Conservation (phyloP, 2,797 vertebrate species). For the Hemibagrus guttatus region DNA sequence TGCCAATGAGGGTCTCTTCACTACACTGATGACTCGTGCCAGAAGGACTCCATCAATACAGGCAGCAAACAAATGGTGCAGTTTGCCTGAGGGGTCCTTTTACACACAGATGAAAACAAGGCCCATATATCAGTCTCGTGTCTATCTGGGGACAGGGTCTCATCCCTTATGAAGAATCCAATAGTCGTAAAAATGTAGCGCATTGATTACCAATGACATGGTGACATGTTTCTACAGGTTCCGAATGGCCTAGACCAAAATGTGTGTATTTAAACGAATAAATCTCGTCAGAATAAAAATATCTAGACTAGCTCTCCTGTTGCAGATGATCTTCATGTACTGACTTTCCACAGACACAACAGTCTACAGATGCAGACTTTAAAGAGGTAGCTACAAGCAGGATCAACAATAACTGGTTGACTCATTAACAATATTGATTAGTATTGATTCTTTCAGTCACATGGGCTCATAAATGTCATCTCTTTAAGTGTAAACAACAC, state of each 20-base stretch:
- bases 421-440: constrained; percentile 49
- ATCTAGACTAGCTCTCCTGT: background rate
- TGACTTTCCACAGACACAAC: background rate
- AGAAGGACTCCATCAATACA: constrained; percentile 73
- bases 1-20: constrained; percentile 73
- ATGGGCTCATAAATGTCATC: constrained; percentile 30
- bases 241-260: background rate
- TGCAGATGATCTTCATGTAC: background rate
- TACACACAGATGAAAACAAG: constrained; percentile 44
- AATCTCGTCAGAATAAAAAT: background rate
- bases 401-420: constrained; percentile 35
- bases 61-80: constrained; percentile 64
- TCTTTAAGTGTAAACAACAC: constrained; percentile 22
- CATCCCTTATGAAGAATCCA: constrained; percentile 32
- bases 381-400: constrained; percentile 1
- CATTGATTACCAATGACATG: constrained; percentile 37
- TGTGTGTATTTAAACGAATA: background rate
- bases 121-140: constrained; percentile 15
- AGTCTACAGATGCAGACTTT: constrained; percentile 3
- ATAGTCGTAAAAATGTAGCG: constrained; percentile 47
- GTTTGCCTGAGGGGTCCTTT: constrained; percentile 43
- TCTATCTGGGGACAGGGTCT: constrained; percentile 26
- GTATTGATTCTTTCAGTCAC: constrained; percentile 33
- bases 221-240: background rate
- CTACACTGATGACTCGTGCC: constrained; percentile 70